Percentiles rank a stretch among this genome's conserved stretches.
These are phyloP conservation scores for Phoeniculus purpureus DNA, from an alignment of 2,797 vertebrate species.

Conservation along the genomic window DNA sequence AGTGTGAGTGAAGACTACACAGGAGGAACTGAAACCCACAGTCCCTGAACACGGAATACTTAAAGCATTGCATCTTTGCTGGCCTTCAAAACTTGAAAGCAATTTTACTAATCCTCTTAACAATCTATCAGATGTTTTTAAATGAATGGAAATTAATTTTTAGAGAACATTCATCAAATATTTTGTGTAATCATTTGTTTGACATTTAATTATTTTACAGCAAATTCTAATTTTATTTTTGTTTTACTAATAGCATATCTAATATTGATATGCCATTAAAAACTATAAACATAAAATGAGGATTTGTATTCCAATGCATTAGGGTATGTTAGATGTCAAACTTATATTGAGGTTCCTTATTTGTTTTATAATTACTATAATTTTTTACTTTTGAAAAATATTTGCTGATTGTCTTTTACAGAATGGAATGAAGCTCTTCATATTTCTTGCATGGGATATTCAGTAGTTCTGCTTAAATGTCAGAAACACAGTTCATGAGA, in stretches of 20 bases:
- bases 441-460: not conserved
- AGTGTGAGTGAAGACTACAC: not conserved
- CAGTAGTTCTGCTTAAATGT: not conserved
- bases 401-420: slow-evolving; percentile 5
- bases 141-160: slow-evolving; percentile 49
- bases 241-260: slow-evolving; percentile 33
- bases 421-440: not conserved
- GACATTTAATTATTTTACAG: slow-evolving; percentile 57
- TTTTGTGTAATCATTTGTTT: slow-evolving; percentile 48
- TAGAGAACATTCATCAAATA: slow-evolving; percentile 53
- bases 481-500: not conserved
- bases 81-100: slow-evolving; percentile 18
- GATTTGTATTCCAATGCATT: slow-evolving; percentile 47
- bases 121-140: slow-evolving; percentile 39
- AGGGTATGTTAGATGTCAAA: slow-evolving; percentile 46
- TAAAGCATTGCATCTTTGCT: not conserved
- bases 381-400: slow-evolving; percentile 23
- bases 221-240: slow-evolving; percentile 58
- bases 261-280: slow-evolving; percentile 52
- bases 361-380: slow-evolving; percentile 30
- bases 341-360: slow-evolving; percentile 13
- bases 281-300: slow-evolving; percentile 42
- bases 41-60: not conserved
- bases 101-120: slow-evolving; percentile 48
- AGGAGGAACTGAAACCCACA: not conserved